A percentile compares a stretch with the other conserved stretches of the same genome.
phyloP scores from a whole-genome alignment of 2,888 invertebrate species.

The Julus scandinavius region DNA sequence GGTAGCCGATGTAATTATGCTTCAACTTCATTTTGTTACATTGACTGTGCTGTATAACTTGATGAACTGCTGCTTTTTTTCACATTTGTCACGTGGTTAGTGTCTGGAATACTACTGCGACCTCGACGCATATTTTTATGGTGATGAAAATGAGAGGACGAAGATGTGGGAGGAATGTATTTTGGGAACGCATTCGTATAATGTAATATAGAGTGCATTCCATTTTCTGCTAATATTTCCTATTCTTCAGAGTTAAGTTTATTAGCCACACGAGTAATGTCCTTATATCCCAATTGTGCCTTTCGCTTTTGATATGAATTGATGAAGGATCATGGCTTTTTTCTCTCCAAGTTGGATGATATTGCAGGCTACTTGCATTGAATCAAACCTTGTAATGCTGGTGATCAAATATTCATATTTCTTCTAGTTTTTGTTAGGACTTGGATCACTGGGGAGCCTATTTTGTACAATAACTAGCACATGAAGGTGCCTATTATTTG shows the following conservation, averaged over 20 bases:
- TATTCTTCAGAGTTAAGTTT: neutral
- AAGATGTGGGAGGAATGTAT: neutral
- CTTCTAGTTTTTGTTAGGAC: neutral
- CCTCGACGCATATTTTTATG: neutral
- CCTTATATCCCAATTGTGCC: neutral
- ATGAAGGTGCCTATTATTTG: too few relatives aligned
- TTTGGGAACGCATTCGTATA: neutral
- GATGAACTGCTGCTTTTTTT: neutral
- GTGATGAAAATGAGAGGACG: neutral
- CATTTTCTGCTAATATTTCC: conserved; percentile 36
- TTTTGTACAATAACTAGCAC: too few relatives aligned
- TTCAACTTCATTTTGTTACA: neutral
- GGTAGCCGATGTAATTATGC: neutral
- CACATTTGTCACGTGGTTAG: neutral
- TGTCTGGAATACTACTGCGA: neutral
- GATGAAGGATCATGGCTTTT: neutral
- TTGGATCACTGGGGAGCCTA: neutral
- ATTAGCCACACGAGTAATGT: neutral
- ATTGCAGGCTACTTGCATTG: neutral
- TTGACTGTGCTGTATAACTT: neutral
- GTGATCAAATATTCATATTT: neutral
- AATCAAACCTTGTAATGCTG: neutral
- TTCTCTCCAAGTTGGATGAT: neutral
- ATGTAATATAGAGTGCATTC: conserved; percentile 4
- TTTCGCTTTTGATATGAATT: neutral